A percentile compares a stretch with the other conserved stretches of the same genome.
phyloP scores from a whole-genome alignment of 1,140 invertebrate genomes.

The Chelonus insularis region DNA sequence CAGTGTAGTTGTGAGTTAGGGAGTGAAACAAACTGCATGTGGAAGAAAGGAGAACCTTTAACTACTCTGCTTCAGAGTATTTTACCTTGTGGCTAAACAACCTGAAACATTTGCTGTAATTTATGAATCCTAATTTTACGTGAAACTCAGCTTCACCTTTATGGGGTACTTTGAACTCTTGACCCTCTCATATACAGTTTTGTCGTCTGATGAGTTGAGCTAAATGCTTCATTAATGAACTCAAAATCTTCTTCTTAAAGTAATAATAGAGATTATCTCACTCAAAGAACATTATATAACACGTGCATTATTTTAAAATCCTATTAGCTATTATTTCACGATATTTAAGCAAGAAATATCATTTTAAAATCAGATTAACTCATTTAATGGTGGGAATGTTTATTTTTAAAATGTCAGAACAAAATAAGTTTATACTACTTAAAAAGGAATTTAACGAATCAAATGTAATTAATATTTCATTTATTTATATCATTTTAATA shows the following conservation, averaged over 20 bases:
- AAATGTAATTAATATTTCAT: too few species aligned
- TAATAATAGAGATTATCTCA: too few species aligned
- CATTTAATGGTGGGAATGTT: too few species aligned
- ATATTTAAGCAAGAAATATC: too few species aligned
- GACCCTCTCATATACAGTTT: not conserved
- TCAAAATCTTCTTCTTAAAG: not conserved
- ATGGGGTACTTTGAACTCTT: not conserved
- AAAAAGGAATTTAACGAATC: too few species aligned
- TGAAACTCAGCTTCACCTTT: not conserved
- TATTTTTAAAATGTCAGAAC: too few species aligned
- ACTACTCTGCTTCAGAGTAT: constrained; percentile 25
- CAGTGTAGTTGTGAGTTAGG: not conserved
- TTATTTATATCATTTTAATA: too few species aligned
- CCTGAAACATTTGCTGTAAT: constrained; percentile 42
- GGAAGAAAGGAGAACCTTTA: constrained; percentile 22
- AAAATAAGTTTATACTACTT: too few species aligned
- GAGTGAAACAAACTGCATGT: not conserved
- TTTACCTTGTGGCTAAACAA: constrained; percentile 32
- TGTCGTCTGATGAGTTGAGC: not conserved
- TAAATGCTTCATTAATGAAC: not conserved
- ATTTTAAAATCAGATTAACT: too few species aligned
- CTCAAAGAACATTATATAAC: too few species aligned
- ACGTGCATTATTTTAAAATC: too few species aligned
- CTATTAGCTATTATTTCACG: too few species aligned
- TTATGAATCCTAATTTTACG: constrained; percentile 39